A percentile compares a stretch with the other conserved stretches of the same genome.
Evolutionary conservation across 2,888 invertebrate genomes (phyloP).

Genomic region (Caenorhabditis parvicauda): DNA sequence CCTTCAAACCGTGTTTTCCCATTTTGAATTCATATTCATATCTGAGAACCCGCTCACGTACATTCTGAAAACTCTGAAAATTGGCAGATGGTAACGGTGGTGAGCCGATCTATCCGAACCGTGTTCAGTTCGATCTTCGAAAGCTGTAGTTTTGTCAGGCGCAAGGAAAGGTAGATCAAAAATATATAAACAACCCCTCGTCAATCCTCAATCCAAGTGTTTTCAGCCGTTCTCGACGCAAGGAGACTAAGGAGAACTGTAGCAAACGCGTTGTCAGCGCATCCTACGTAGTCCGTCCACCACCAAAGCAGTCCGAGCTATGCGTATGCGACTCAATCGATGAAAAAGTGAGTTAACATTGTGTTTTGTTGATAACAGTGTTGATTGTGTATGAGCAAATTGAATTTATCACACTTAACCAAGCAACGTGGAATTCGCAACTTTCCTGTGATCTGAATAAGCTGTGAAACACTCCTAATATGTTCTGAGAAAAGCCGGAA

Average conservation of each 20-base stretch:
- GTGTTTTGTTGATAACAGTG: too few relatives aligned
- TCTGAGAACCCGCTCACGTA: too few relatives aligned
- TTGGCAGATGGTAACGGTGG: neutral
- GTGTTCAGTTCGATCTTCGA: slow-evolving; percentile 40
- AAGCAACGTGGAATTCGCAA: neutral
- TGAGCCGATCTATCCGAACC: slow-evolving; percentile 29
- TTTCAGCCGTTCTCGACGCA: slow-evolving; percentile 35
- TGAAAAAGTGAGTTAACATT: slow-evolving; percentile 47
- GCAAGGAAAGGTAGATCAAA: slow-evolving; percentile 17
- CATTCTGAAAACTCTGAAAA: too few relatives aligned
- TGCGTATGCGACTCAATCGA: slow-evolving; percentile 61
- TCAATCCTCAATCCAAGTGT: neutral
- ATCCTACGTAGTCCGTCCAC: slow-evolving; percentile 19
- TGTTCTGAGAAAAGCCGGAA: too few relatives aligned
- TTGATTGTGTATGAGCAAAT: neutral
- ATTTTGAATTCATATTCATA: too few relatives aligned
- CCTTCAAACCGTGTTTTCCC: too few relatives aligned
- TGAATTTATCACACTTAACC: neutral
- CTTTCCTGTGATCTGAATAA: too few relatives aligned
- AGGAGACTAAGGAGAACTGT: too few relatives aligned
- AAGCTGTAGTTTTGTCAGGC: slow-evolving; percentile 43
- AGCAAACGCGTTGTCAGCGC: slow-evolving; percentile 33
- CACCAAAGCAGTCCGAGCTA: slow-evolving; percentile 17
- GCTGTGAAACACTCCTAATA: too few relatives aligned
- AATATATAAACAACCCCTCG: slow-evolving; percentile 3